A percentile compares a stretch with the other conserved stretches of the same genome.
These are phyloP conservation scores for Sandelia bainsii DNA, from an alignment of 2,797 vertebrate genomes.

Conservation along the genomic window DNA sequence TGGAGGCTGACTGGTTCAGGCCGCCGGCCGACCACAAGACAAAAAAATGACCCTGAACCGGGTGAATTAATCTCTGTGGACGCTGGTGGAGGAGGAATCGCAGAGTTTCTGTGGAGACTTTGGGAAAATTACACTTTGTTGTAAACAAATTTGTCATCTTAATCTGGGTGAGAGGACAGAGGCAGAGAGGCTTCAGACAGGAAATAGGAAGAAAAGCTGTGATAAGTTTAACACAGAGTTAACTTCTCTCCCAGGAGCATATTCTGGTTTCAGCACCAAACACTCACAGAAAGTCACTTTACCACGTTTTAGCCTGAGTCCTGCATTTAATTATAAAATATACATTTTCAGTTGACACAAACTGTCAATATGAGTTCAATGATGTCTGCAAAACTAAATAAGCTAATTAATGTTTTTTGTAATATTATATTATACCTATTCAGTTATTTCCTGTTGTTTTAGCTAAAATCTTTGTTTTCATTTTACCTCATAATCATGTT, in stretches of 20 bases:
- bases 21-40: constrained; percentile 19
- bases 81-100: constrained; percentile 22
- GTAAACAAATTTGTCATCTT: constrained; percentile 76
- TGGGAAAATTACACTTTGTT: constrained; percentile 60
- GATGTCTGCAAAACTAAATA: background rate
- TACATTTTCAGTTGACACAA: background rate
- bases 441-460: background rate
- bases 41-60: constrained; percentile 53
- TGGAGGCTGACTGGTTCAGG: constrained; percentile 44
- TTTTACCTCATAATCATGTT: background rate
- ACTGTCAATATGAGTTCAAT: background rate
- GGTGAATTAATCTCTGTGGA: constrained; percentile 62
- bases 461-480: background rate
- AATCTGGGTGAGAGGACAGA: constrained; percentile 54
- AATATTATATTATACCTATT: background rate
- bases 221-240: constrained; percentile 38
- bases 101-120: constrained; percentile 18
- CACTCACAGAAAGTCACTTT: background rate
- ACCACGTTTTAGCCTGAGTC: background rate
- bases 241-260: constrained; percentile 26
- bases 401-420: too few species aligned
- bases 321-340: background rate
- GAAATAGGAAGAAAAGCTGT: constrained; percentile 24
- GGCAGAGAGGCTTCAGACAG: constrained; percentile 25
- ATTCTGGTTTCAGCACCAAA: constrained; percentile 17